Conservation (phyloP, 2,113 vertebrate species). For the Oceanodroma tethys region DNA sequence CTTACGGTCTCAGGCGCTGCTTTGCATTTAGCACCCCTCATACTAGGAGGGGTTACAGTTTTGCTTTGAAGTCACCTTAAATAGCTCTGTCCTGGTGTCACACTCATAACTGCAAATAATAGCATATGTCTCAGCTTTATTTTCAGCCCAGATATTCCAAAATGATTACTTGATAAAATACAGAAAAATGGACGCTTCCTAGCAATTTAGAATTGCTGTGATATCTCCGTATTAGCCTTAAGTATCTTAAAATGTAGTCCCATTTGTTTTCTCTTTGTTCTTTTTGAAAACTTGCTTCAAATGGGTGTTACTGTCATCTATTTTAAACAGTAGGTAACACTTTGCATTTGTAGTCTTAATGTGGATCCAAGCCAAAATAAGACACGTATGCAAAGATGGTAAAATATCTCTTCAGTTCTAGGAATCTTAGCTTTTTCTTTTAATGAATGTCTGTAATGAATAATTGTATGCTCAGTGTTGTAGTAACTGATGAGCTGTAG, state of each 20-base stretch:
- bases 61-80: neutral
- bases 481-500: neutral
- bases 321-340: neutral
- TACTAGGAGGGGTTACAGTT: neutral
- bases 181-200: neutral
- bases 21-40: neutral
- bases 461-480: neutral
- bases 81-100: neutral
- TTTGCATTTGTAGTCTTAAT: neutral
- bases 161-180: neutral
- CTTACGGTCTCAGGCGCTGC: fast-evolving
- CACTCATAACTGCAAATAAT: neutral
- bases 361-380: neutral
- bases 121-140: neutral
- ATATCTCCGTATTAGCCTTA: neutral
- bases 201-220: neutral
- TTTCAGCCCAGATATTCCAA: neutral
- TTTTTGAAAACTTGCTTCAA: neutral
- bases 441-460: neutral
- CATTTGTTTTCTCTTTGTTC: neutral
- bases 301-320: neutral
- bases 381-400: neutral
- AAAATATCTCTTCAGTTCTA: neutral
- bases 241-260: neutral
- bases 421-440: neutral